A percentile compares a stretch with the other conserved stretches of the same genome.
Conservation (phyloP, 2,888 invertebrate species). For the Dryococelus australis region DNA sequence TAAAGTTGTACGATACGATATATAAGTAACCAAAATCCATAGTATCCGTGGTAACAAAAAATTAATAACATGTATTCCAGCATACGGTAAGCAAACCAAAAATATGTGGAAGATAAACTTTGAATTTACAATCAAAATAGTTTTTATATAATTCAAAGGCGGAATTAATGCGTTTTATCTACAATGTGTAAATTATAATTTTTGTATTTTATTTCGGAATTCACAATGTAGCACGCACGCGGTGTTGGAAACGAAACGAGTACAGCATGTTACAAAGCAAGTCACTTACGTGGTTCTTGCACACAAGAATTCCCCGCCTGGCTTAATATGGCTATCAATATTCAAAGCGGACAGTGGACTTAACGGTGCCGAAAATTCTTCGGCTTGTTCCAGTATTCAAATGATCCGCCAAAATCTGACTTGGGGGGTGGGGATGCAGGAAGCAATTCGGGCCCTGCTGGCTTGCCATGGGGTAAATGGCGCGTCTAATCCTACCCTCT, state of each 20-base stretch:
- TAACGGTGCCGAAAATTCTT: constrained; percentile 6
- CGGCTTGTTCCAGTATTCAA: constrained; percentile 11
- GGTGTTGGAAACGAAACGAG: neutral
- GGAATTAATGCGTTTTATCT: no score
- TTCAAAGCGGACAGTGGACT: neutral
- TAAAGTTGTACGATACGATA: no score
- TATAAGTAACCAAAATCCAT: no score
- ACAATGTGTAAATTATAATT: no score
- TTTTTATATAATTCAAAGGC: no score
- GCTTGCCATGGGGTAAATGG: neutral
- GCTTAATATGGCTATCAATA: neutral
- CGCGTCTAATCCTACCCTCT: neutral
- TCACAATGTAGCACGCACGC: no score
- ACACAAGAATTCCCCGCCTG: neutral
- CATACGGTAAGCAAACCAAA: no score
- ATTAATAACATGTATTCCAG: no score
- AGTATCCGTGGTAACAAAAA: no score
- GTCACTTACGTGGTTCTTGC: neutral
- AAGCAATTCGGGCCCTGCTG: neutral
- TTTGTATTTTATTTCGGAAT: no score
- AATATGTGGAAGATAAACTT: no score
- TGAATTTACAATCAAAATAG: no score
- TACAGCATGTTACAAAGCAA: neutral
- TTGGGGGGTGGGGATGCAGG: neutral
- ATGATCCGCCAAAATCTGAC: constrained; percentile 1